Percentiles rank a stretch among this genome's conserved stretches.
These are phyloP conservation scores for Meiosimyza platycephala DNA, from an alignment of 2,888 invertebrate genomes.

Conservation along the genomic window DNA sequence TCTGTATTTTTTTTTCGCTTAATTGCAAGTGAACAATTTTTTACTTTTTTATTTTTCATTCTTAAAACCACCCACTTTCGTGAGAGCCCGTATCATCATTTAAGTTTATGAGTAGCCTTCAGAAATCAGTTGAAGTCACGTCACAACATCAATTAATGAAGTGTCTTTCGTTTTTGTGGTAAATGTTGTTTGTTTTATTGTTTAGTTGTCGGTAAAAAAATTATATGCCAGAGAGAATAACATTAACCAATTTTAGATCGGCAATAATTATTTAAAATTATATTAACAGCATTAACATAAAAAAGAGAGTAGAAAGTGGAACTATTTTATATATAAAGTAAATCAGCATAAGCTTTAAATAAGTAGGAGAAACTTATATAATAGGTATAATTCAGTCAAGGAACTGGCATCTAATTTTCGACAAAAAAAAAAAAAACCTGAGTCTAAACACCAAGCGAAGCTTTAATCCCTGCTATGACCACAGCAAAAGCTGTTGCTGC, in stretches of 20 bases:
- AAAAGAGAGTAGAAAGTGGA: too few species aligned
- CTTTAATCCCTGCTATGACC: too few species aligned
- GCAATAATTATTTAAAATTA: too few species aligned
- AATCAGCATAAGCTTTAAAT: too few species aligned
- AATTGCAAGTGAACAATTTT: conserved; percentile 59
- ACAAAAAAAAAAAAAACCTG: too few species aligned
- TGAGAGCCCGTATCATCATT: not conserved
- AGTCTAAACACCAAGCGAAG: too few species aligned
- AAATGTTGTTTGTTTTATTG: not conserved
- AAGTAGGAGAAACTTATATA: not conserved
- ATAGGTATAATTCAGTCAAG: too few species aligned
- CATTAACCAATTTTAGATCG: not conserved
- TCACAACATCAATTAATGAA: conserved; percentile 10
- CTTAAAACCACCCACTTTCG: not conserved
- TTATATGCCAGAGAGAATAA: not conserved
- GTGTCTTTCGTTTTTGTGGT: conserved; percentile 11
- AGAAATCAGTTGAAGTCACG: conserved; percentile 16
- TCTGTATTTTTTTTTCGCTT: conserved; percentile 58
- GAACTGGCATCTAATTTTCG: too few species aligned
- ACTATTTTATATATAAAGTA: too few species aligned
- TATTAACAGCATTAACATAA: too few species aligned
- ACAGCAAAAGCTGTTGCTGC: not conserved
- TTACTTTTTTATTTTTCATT: conserved; percentile 1
- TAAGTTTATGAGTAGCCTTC: not conserved
- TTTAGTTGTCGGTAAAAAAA: not conserved